Percentiles rank a stretch among this genome's conserved stretches.
Conservation (phyloP, 2,113 vertebrate genomes). For the Tichodroma muraria region DNA sequence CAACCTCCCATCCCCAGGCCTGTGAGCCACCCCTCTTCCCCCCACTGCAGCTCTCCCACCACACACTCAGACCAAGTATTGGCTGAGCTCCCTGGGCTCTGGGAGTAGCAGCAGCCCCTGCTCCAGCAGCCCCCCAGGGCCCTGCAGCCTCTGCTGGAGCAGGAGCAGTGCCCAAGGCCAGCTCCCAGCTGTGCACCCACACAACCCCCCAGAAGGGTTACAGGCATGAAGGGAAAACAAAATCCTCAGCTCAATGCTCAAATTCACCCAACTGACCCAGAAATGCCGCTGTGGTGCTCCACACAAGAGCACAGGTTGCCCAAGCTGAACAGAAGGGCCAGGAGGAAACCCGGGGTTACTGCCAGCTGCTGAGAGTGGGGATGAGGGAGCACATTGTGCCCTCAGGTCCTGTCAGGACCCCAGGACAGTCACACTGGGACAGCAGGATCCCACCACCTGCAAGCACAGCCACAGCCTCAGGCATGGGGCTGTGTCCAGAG, state of each 20-base stretch:
- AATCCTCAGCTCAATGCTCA: not conserved
- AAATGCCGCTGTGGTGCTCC: not conserved
- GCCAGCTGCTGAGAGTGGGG: not conserved
- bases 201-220: not conserved
- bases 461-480: rapidly evolving
- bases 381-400: not conserved
- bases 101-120: not conserved
- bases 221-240: not conserved
- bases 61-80: rapidly evolving
- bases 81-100: not conserved
- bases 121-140: not conserved
- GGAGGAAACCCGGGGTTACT: not conserved
- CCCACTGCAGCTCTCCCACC: not conserved
- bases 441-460: not conserved
- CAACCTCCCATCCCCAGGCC: not conserved
- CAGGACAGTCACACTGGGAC: rapidly evolving
- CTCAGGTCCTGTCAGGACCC: not conserved
- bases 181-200: not conserved
- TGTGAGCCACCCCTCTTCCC: rapidly evolving
- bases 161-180: not conserved
- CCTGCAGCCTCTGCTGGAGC: not conserved
- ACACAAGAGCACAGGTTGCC: not conserved
- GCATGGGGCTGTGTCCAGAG: rapidly evolving
- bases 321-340: not conserved
- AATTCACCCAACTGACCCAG: not conserved